phyloP scores from a whole-genome alignment of 2,797 vertebrate genomes.

The Sebastes paucispinis region DNA sequence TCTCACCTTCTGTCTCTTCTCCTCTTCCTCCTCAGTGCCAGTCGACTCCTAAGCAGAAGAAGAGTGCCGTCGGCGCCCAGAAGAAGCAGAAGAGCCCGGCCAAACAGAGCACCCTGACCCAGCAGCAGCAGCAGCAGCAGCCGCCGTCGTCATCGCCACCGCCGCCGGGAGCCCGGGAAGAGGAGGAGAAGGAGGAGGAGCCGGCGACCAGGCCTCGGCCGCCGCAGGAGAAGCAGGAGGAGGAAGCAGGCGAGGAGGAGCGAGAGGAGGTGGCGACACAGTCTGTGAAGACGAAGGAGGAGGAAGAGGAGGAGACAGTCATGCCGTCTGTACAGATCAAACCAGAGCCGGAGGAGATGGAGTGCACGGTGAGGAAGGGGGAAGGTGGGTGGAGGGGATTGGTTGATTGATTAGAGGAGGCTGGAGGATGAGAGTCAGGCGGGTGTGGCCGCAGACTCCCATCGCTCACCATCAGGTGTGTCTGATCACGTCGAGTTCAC shows the following conservation, averaged over 20 bases:
- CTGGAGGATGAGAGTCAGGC: background rate
- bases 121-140: conserved; percentile 12
- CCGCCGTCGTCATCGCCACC: background rate
- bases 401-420: conserved; percentile 8
- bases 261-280: conserved; percentile 56
- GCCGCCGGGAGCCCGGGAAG: conserved; percentile 3
- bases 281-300: conserved; percentile 48
- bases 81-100: conserved; percentile 70
- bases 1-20: conserved; percentile 33
- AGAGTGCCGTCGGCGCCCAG: conserved; percentile 71
- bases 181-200: conserved; percentile 55
- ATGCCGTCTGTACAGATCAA: conserved; percentile 86
- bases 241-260: conserved; percentile 62
- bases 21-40: conserved; percentile 73
- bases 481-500: background rate
- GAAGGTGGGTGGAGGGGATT: background rate
- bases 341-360: conserved; percentile 83
- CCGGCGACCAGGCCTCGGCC: conserved; percentile 37
- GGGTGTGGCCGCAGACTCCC: background rate
- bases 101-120: conserved; percentile 57
- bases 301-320: conserved; percentile 48
- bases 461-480: background rate
- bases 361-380: conserved; percentile 81
- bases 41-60: conserved; percentile 81
- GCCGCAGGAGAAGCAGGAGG: conserved; percentile 21